These are phyloP conservation scores for Andrena fulva DNA, from an alignment of 2,888 invertebrate species.

Conservation along the genomic window DNA sequence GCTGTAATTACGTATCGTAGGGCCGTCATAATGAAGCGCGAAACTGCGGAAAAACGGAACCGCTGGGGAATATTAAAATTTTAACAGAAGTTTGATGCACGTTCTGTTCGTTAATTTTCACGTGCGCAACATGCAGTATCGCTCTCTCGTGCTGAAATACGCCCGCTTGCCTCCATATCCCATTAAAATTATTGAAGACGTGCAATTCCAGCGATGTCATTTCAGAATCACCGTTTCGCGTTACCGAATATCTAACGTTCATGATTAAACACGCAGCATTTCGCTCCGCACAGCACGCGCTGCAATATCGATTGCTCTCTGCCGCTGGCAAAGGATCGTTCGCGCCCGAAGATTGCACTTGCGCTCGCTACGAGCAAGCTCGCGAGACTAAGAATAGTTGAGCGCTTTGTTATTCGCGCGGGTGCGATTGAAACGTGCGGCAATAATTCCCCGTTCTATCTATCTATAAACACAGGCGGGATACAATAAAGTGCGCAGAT, in stretches of 20 bases:
- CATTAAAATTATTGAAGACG: background rate
- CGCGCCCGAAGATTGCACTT: conserved; percentile 1
- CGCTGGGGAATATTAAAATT: background rate
- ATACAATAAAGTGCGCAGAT: conserved; percentile 46
- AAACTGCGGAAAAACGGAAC: conserved; percentile 18
- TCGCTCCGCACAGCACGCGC: background rate
- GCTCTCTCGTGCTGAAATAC: background rate
- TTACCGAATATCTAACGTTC: background rate
- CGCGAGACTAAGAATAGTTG: conserved; percentile 46
- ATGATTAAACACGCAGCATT: conserved; percentile 12
- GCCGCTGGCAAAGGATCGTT: background rate
- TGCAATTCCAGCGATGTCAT: background rate
- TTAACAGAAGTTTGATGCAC: background rate
- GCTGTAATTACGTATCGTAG: conserved; percentile 17
- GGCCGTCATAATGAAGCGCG: conserved; percentile 32
- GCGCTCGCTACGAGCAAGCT: background rate
- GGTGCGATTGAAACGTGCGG: conserved; percentile 26
- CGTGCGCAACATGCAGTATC: background rate
- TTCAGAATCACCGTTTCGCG: background rate
- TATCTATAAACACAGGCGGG: conserved; percentile 31
- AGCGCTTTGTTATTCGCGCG: conserved; percentile 43
- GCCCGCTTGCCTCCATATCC: background rate
- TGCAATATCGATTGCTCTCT: background rate
- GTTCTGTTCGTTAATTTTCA: background rate
- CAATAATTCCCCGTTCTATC: conserved; percentile 49